Evolutionary conservation across 2,797 vertebrate genomes (phyloP).

Genomic region (Micropoecilia bifurca): DNA sequence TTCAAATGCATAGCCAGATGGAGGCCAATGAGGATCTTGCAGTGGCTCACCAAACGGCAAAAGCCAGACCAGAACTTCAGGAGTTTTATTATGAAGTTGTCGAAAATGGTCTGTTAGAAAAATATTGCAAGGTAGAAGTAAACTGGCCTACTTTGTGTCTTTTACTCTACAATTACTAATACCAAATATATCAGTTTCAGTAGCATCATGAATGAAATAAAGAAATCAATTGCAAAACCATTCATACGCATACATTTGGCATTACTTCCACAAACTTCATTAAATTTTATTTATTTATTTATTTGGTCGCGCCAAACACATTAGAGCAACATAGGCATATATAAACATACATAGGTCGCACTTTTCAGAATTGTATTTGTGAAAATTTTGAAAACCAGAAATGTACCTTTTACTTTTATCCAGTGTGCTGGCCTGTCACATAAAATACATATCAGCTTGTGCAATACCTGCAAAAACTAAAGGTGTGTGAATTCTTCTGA

Average conservation of each 20-base stretch:
- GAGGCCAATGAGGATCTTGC: neutral
- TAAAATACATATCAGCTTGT: neutral
- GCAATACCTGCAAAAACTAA: neutral
- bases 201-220: neutral
- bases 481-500: neutral
- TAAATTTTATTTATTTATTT: neutral
- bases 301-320: neutral
- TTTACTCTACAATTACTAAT: neutral
- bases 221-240: neutral
- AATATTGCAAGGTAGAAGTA: neutral
- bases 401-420: neutral
- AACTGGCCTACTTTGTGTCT: neutral
- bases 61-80: neutral
- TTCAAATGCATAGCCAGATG: conserved; percentile 2
- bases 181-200: neutral
- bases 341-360: neutral
- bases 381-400: neutral
- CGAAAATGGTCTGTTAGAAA: neutral
- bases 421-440: neutral
- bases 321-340: neutral
- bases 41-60: neutral
- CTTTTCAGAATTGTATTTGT: neutral
- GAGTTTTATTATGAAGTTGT: neutral
- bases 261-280: neutral
- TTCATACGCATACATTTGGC: neutral